Base-by-base conservation (phyloP, 2,888 invertebrate genomes). In the Hybos culiciformis region DNA sequence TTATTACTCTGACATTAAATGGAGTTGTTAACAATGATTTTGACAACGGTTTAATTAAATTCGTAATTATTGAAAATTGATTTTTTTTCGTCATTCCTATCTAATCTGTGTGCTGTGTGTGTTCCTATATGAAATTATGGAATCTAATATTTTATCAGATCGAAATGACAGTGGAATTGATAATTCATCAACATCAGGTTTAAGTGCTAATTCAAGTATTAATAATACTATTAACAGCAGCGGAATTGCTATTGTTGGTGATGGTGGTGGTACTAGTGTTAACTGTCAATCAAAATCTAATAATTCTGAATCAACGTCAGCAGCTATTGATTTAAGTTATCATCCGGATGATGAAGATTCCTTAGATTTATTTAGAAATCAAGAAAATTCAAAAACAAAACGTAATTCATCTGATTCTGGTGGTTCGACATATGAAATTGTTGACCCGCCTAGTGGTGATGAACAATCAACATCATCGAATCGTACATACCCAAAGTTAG, bases 351-450 rank as follows among this genome's bases (percentile, higher is more conserved):
- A 20, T 36, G 36, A 36, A 19, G n/a, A n/a, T 36, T 12, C 18
- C 4, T 12, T 12, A n/a, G 29, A 29, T 29, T 12, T n/a, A n/a
- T 12, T n/a, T 29, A 20, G 14, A 12, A 36, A 21, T 36, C 20
- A 36, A 11, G 21, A 21, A 20, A 19, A 36, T 20, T 21, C 21
- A 6, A 36, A 36, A 36, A 36, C 12, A 29, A 29, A 29, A 29
- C 20, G 36, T n/a, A 36, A 14, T 14, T 36, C 36, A 21, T 36
- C 36, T 40, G 44, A 45, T 36, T 45, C 48, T 37, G 39, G 44
- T 40, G 46, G 44, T 38, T 48, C 46, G 32, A 46, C 19, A 8
- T 46, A 46, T 43, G 48, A 49, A 44, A 41, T 46, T 23, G 37
- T 49, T 19, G 41, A 46, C 34, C 6, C 36, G 21, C 19, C 34